These are phyloP conservation scores for Apeira syringaria DNA, from an alignment of 2,888 invertebrate genomes.

Conservation along the genomic window DNA sequence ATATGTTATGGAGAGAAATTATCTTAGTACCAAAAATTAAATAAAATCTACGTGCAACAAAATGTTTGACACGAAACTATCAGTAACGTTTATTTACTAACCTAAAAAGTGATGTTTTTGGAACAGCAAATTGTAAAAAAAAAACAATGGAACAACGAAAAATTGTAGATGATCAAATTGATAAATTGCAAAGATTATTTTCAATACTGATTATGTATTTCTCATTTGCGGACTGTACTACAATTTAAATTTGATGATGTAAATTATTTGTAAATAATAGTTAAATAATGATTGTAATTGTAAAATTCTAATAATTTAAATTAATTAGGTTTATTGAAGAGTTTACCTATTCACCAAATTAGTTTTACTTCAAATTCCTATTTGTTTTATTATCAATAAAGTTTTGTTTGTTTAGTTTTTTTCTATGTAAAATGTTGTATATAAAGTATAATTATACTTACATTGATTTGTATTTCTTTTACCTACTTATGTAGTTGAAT, in stretches of 20 bases:
- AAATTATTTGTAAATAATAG: slow-evolving; percentile 58
- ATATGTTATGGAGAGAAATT: too few relatives aligned
- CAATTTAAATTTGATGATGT: slow-evolving; percentile 31
- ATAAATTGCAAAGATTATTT: too few relatives aligned
- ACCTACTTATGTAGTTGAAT: slow-evolving; percentile 63
- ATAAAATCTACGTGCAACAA: too few relatives aligned
- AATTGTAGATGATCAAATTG: too few relatives aligned
- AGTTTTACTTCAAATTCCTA: slow-evolving; percentile 40
- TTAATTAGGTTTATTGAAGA: slow-evolving; percentile 40
- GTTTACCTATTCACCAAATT: slow-evolving; percentile 56
- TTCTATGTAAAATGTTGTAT: slow-evolving; percentile 52
- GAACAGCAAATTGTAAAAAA: too few relatives aligned
- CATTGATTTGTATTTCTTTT: slow-evolving; percentile 57
- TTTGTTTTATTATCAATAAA: slow-evolving; percentile 52
- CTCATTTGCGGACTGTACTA: background rate
- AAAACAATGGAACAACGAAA: too few relatives aligned
- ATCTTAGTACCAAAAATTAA: too few relatives aligned
- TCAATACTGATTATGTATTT: too few relatives aligned
- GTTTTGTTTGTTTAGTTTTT: slow-evolving; percentile 39
- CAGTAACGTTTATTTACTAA: too few relatives aligned
- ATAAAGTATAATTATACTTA: slow-evolving; percentile 48
- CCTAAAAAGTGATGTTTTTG: too few relatives aligned
- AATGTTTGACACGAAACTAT: too few relatives aligned
- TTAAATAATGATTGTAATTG: slow-evolving; percentile 14
- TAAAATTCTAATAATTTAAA: slow-evolving; percentile 37